Base-by-base conservation (phyloP, 1,140 invertebrate species). In the Ylistrum balloti region DNA sequence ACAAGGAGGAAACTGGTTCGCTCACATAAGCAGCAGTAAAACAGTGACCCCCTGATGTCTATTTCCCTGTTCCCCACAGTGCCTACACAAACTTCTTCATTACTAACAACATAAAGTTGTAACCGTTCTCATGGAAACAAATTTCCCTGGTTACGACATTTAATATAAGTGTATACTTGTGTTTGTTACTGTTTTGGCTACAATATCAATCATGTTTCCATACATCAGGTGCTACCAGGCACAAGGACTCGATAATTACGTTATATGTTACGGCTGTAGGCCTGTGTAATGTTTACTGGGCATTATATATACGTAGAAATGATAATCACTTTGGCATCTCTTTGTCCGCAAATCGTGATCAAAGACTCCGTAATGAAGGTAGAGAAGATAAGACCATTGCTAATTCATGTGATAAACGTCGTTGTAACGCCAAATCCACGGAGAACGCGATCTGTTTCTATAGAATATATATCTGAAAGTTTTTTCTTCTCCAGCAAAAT, bases 301-400 rank as follows among this genome's bases (percentile, higher is more conserved):
- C 56, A 74, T 28, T 74, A 74, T 74, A n/a, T 28, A n/a, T 74
- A 74, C 17, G n/a, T 28, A 74, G 22, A 22, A 74, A 28, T 74
- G 56, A 74, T 74, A 74, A 74, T 74, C 56, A 74, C 56, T n/a
- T 74, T 74, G 56, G 56, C 56, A 74, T 74, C 56, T 74, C n/a
- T 28, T n/a, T 74, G 56, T 74, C 56, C 56, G n/a, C 56, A 74
- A 74, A 74, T 74, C 56, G n/a, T 74, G 56, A 74, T 74, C 56
- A 74, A 74, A 74, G 56, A 74, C 56, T 3, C n/a, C 56, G 56
- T 74, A 74, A 74, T n/a, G n/a, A 74, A 74, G 5, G n/a, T 74
- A 74, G 22, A 74, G 11, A 74, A 74, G 56, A 74, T 74, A 74
- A n/a, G n/a, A 7, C 17, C 56, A 74, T n/a, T 11, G 56, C n/a